Conservation (phyloP, 2,797 vertebrate genomes). For the Apogon hyalosoma region DNA sequence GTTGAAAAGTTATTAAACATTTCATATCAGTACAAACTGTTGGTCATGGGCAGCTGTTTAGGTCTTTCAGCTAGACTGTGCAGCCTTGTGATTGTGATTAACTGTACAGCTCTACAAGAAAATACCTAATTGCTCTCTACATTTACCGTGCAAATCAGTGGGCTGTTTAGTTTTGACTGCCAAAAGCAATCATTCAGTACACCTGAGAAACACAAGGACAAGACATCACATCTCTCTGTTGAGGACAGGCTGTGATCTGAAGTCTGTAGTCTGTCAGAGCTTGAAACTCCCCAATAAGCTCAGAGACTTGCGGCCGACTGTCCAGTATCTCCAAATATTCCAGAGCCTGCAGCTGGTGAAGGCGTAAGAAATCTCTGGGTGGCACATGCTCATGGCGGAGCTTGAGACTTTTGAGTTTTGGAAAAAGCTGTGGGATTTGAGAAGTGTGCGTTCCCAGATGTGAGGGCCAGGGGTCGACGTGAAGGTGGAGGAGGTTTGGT, state of each 20-base stretch:
- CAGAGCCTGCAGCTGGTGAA: conserved; percentile 58
- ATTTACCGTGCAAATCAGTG: no score
- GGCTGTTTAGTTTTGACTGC: neutral
- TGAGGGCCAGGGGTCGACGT: conserved; percentile 65
- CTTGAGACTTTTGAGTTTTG: conserved; percentile 64
- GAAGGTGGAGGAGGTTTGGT: conserved; percentile 68
- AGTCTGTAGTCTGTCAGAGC: conserved; percentile 51
- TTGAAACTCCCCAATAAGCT: conserved; percentile 38
- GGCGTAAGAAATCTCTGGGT: conserved; percentile 48
- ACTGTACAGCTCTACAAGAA: no score
- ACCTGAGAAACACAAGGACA: conserved; percentile 56
- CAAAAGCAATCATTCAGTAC: conserved; percentile 1
- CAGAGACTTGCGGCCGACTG: neutral
- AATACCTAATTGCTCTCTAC: no score
- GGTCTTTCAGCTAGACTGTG: no score
- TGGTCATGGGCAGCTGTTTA: no score
- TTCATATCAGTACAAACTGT: no score
- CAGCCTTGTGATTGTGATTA: no score
- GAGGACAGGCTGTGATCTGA: conserved; percentile 24
- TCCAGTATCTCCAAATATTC: conserved; percentile 64
- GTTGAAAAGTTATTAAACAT: no score
- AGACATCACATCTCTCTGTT: conserved; percentile 32
- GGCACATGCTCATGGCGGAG: conserved; percentile 42
- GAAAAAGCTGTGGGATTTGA: conserved; percentile 64
- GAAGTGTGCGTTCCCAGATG: conserved; percentile 20